A percentile compares a stretch with the other conserved stretches of the same genome.
Evolutionary conservation across 2,113 vertebrate species (phyloP).

Genomic region (Murina feae): DNA sequence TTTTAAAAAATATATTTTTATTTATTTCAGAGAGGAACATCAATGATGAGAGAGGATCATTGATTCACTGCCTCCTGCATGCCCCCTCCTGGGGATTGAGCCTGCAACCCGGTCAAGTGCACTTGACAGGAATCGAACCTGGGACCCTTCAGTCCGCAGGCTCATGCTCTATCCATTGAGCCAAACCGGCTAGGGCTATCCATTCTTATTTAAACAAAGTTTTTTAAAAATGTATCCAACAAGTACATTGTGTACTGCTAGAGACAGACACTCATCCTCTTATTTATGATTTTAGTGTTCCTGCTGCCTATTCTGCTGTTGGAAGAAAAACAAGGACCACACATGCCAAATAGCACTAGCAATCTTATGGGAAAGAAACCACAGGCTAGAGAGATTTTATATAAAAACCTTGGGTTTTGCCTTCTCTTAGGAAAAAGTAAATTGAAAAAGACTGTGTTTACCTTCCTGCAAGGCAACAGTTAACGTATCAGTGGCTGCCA

Average conservation of each 20-base stretch:
- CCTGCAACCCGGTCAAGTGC: too few species aligned
- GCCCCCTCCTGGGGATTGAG: too few species aligned
- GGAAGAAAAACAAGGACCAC: neutral
- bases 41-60: too few species aligned
- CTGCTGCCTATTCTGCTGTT: neutral
- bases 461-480: neutral
- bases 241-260: neutral
- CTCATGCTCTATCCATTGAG: too few species aligned
- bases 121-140: too few species aligned
- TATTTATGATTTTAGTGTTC: neutral
- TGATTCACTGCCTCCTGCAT: too few species aligned
- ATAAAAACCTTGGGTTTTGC: neutral
- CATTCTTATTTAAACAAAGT: neutral
- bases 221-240: neutral
- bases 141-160: too few species aligned
- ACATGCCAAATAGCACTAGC: neutral
- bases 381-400: neutral
- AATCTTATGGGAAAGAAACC: neutral
- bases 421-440: neutral
- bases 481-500: neutral
- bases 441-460: neutral
- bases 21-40: too few species aligned
- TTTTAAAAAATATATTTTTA: too few species aligned
- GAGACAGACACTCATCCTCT: neutral
- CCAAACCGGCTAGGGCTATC: neutral